Conservation (phyloP, 1,140 invertebrate genomes). For the Eupristina koningsbergeri region DNA sequence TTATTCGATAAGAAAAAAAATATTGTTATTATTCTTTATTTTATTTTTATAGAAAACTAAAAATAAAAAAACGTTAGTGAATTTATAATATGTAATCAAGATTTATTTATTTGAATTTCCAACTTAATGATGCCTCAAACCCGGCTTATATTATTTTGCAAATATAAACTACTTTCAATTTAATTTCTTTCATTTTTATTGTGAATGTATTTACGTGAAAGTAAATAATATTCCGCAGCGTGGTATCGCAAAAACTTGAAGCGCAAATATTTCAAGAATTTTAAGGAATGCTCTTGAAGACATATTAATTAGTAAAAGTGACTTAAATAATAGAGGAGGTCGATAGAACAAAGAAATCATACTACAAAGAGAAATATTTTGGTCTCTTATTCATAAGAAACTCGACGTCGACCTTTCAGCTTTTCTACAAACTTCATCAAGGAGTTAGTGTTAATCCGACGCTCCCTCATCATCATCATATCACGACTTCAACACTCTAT, state of each 20-base stretch:
- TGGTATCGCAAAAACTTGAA: not conserved
- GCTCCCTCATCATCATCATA: constrained; percentile 36
- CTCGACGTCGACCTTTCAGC: constrained; percentile 30
- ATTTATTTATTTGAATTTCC: too few relatives aligned
- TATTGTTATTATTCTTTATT: too few relatives aligned
- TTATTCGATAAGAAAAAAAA: too few relatives aligned
- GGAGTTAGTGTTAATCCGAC: constrained; percentile 36
- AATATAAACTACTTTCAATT: too few relatives aligned
- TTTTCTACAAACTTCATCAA: constrained; percentile 47
- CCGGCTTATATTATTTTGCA: too few relatives aligned
- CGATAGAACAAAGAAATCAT: constrained; percentile 34
- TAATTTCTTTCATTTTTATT: too few relatives aligned
- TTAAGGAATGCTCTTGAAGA: not conserved
- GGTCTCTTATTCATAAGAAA: constrained; percentile 37
- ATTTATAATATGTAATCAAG: too few relatives aligned
- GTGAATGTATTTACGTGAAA: too few relatives aligned
- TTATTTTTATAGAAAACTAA: too few relatives aligned
- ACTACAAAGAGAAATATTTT: constrained; percentile 43
- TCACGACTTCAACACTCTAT: constrained; percentile 20
- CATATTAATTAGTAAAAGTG: constrained; percentile 11
- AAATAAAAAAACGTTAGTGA: too few relatives aligned
- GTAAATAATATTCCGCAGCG: not conserved
- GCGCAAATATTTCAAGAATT: not conserved
- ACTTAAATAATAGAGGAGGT: not conserved
- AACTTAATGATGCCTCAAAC: too few relatives aligned